Conservation (phyloP, 1,140 invertebrate genomes). For the Zaprionus camerounensis region DNA sequence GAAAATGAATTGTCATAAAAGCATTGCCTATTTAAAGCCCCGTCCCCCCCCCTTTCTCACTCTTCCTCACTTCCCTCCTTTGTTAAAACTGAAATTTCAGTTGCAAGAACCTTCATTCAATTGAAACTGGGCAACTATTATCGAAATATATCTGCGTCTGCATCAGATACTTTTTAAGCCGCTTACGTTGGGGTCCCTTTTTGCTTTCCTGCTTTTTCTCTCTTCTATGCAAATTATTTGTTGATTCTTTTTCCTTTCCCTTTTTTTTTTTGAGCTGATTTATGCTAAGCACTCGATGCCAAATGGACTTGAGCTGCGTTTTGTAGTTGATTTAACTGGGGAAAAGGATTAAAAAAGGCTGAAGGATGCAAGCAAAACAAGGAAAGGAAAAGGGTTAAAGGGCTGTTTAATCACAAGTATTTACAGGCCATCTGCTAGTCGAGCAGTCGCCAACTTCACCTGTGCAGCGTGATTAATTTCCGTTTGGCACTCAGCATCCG, state of each 20-base stretch:
- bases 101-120: slow-evolving; percentile 43
- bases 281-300: slow-evolving; percentile 32
- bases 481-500: slow-evolving; percentile 28
- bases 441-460: not conserved
- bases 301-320: slow-evolving; percentile 1
- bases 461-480: slow-evolving; percentile 32
- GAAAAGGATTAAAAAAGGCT: not conserved
- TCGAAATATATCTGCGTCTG: slow-evolving; percentile 3
- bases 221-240: slow-evolving; percentile 24
- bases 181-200: slow-evolving; percentile 19
- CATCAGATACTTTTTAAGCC: slow-evolving; percentile 33
- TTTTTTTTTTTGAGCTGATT: slow-evolving; percentile 34
- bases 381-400: not conserved
- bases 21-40: not conserved
- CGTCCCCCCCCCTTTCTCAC: not conserved
- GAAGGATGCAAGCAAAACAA: not conserved
- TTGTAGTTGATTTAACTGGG: slow-evolving; percentile 1
- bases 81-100: slow-evolving; percentile 69
- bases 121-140: slow-evolving; percentile 18
- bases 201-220: not conserved
- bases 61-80: slow-evolving; percentile 5
- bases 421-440: slow-evolving; percentile 1
- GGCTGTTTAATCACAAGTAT: not conserved
- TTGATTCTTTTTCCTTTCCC: not conserved
- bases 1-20: slow-evolving; percentile 38